Conservation (phyloP, 2,113 vertebrate genomes). For the Dasypus novemcinctus region DNA sequence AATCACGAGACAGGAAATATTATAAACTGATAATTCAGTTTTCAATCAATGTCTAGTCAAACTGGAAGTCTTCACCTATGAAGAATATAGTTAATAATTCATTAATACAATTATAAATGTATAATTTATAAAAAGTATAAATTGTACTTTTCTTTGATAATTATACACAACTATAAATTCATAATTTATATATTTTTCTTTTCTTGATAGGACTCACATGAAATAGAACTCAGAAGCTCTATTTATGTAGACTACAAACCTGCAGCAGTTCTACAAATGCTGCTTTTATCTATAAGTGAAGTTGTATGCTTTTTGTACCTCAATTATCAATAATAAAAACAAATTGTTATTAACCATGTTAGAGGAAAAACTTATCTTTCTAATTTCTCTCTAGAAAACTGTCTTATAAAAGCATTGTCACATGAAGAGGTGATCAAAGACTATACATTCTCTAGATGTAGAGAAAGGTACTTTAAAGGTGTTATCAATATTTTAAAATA, state of each 20-base stretch:
- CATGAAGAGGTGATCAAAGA: neutral
- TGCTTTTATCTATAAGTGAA: neutral
- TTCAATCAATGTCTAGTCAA: neutral
- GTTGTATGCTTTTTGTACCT: neutral
- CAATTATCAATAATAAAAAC: neutral
- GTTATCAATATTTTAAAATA: neutral
- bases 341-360: neutral
- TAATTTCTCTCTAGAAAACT: neutral
- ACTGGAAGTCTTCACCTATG: neutral
- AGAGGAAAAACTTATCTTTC: neutral
- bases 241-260: neutral
- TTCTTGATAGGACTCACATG: neutral
- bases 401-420: neutral
- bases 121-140: neutral
- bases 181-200: neutral
- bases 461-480: neutral
- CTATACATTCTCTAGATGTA: neutral
- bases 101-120: neutral
- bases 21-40: neutral
- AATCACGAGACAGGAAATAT: neutral
- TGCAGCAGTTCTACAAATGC: neutral
- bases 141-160: too few relatives aligned
- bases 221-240: neutral
- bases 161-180: neutral
- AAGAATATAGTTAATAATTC: neutral